Percentiles rank a stretch among this genome's conserved stretches.
phyloP scores from a whole-genome alignment of 2,113 vertebrate species.

The Ptilonorhynchus violaceus region DNA sequence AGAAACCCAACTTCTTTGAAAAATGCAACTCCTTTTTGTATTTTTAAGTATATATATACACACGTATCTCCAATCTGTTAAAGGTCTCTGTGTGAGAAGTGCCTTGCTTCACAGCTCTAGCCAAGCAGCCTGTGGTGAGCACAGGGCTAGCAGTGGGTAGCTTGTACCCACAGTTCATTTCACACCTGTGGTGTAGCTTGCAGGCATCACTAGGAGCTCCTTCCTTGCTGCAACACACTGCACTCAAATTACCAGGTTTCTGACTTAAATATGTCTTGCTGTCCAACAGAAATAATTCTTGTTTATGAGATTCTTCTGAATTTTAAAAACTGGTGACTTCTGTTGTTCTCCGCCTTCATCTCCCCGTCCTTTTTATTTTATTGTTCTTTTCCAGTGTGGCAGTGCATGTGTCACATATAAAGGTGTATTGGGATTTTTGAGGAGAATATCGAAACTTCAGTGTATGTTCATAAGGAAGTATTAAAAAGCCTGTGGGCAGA shows the following conservation, averaged over 20 bases:
- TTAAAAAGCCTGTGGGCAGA: constrained; percentile 18
- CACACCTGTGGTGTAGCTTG: background rate
- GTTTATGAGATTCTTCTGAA: background rate
- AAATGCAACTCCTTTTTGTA: background rate
- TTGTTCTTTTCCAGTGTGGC: background rate
- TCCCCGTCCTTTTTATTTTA: background rate
- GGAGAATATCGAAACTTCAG: background rate
- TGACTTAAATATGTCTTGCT: background rate
- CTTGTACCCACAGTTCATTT: background rate
- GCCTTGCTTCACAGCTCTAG: background rate
- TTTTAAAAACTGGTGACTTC: background rate
- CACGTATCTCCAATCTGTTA: background rate
- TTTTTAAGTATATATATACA: background rate
- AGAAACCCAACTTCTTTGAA: background rate
- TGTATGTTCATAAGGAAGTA: background rate
- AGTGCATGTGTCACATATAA: background rate
- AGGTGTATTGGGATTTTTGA: background rate
- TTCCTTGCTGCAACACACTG: rapidly evolving
- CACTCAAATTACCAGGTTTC: background rate
- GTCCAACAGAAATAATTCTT: background rate
- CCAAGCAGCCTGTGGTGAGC: background rate
- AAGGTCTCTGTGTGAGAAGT: background rate
- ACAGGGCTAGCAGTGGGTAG: background rate
- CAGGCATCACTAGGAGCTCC: background rate
- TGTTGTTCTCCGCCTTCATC: background rate